phyloP scores from a whole-genome alignment of 2,797 vertebrate genomes.

The Diplodus sargus region DNA sequence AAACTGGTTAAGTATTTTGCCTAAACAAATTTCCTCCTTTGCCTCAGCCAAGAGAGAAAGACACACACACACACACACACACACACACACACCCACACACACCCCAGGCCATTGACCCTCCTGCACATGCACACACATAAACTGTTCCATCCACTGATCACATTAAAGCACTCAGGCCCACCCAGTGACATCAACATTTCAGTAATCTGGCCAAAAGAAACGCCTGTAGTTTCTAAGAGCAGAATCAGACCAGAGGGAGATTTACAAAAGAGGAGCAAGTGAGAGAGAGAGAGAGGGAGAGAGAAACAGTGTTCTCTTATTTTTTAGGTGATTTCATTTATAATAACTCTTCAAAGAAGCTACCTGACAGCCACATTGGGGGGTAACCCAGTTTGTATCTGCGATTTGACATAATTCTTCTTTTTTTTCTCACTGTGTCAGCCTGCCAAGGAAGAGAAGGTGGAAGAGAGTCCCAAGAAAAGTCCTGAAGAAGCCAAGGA shows the following conservation, averaged over 20 bases:
- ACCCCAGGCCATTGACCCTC: conserved; percentile 11
- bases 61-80: neutral
- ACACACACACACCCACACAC: neutral
- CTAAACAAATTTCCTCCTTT: conserved; percentile 12
- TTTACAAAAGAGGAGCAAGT: conserved; percentile 10
- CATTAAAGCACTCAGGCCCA: conserved; percentile 68
- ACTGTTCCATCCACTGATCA: conserved; percentile 69
- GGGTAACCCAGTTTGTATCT: neutral
- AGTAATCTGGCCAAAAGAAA: conserved; percentile 69
- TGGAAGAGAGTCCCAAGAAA: conserved; percentile 76
- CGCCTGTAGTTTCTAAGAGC: conserved; percentile 51
- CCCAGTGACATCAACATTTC: conserved; percentile 79
- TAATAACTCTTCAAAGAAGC: neutral
- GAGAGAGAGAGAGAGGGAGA: conserved; percentile 12
- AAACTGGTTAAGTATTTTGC: neutral
- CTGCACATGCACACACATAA: conserved; percentile 23
- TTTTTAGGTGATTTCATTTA: conserved; percentile 16
- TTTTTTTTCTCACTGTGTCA: conserved; percentile 50
- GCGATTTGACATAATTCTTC: neutral
- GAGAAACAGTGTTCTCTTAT: neutral
- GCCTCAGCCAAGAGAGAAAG: conserved; percentile 7
- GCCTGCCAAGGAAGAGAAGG: conserved; percentile 85
- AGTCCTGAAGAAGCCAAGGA: conserved; percentile 71
- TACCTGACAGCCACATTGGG: neutral
- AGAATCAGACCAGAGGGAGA: conserved; percentile 25